A percentile compares a stretch with the other conserved stretches of the same genome.
Conservation (phyloP, 2,797 vertebrate species). For the Bradypodion ventrale region DNA sequence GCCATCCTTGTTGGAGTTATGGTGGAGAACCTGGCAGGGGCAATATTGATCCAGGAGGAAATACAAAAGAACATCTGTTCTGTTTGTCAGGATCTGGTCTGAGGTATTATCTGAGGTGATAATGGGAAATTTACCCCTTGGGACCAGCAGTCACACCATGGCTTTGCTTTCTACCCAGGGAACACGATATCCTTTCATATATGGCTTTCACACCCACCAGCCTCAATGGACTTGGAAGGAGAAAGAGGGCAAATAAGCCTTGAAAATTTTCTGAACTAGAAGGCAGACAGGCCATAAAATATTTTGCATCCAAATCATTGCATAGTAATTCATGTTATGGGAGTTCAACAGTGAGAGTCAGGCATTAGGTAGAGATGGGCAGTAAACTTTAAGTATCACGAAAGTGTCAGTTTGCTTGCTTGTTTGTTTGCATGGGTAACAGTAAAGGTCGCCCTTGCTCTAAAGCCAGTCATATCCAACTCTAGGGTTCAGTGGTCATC, state of each 20-base stretch:
- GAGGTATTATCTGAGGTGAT: constrained; percentile 13
- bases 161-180: background rate
- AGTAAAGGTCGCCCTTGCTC: too few relatives aligned
- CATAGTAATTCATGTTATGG: too few relatives aligned
- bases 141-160: background rate
- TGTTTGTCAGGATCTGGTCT: constrained; percentile 16
- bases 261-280: background rate
- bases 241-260: background rate
- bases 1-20: background rate
- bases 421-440: too few relatives aligned
- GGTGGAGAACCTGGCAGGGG: background rate
- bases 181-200: too few relatives aligned
- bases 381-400: too few relatives aligned
- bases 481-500: too few relatives aligned
- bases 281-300: background rate
- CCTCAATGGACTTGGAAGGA: background rate
- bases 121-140: background rate
- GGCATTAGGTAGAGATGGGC: too few relatives aligned
- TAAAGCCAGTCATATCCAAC: too few relatives aligned
- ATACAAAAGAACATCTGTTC: constrained; percentile 44
- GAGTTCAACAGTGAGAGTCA: too few relatives aligned
- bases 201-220: background rate
- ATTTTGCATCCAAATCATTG: too few relatives aligned
- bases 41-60: constrained; percentile 42
- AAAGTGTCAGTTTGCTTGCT: too few relatives aligned